phyloP scores from a whole-genome alignment of 2,797 vertebrate species.

The Halcyon badia region DNA sequence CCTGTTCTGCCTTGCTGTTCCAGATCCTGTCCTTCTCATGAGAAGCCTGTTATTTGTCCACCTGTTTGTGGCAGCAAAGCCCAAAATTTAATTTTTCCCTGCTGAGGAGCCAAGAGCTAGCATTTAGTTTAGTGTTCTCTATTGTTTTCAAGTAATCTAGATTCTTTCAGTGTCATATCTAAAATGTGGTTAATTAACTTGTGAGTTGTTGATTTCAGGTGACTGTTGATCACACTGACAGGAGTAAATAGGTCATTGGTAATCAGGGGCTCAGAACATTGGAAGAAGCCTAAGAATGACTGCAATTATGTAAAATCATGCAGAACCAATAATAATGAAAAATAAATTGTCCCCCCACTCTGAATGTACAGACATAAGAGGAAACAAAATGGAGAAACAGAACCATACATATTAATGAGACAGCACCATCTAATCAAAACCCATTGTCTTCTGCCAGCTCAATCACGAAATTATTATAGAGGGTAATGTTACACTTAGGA shows the following conservation, averaged over 20 bases:
- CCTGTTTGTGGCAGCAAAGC: neutral
- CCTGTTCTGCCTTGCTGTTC: neutral
- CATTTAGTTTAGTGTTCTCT: neutral
- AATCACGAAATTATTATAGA: constrained; percentile 71
- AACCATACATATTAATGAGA: constrained; percentile 66
- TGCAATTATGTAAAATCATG: constrained; percentile 36
- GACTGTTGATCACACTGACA: neutral
- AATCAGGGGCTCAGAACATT: neutral
- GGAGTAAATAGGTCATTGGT: neutral
- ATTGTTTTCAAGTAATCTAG: neutral
- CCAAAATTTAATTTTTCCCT: neutral
- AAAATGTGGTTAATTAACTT: constrained; percentile 19
- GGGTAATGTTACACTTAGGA: constrained; percentile 63
- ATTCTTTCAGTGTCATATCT: neutral
- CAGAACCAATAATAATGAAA: constrained; percentile 44
- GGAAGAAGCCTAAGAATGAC: constrained; percentile 19
- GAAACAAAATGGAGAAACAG: constrained; percentile 34
- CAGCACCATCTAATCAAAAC: constrained; percentile 60
- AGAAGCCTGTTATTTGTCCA: neutral
- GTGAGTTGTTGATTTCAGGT: constrained; percentile 7
- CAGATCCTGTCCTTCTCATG: neutral
- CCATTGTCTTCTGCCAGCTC: constrained; percentile 61
- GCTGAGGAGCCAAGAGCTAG: neutral
- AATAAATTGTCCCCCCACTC: neutral
- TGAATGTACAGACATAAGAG: neutral